Evolutionary conservation across 2,888 invertebrate species (phyloP).

Genomic region (Tyria jacobaeae): DNA sequence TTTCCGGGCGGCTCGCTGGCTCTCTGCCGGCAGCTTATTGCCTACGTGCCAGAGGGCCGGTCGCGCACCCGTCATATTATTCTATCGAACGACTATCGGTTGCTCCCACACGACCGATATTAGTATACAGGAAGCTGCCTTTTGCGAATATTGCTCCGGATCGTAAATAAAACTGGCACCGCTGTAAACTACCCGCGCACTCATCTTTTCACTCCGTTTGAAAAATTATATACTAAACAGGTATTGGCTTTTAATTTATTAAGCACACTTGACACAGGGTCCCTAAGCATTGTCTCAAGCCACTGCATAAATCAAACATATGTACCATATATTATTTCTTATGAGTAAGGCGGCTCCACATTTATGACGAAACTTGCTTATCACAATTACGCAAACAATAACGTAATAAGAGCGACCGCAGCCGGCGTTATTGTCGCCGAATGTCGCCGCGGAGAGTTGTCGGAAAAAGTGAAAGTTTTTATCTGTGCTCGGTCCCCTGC

Average conservation of each 20-base stretch:
- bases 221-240: constrained; percentile 13
- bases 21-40: constrained; percentile 83
- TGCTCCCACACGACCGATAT: constrained; percentile 79
- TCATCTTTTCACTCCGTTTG: constrained; percentile 63
- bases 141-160: constrained; percentile 79
- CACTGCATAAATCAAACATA: constrained; percentile 20
- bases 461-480: constrained; percentile 85
- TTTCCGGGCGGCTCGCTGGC: constrained; percentile 77
- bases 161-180: constrained; percentile 81
- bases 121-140: constrained; percentile 79
- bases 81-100: constrained; percentile 84
- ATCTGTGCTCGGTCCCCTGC: constrained; percentile 76
- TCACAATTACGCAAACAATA: constrained; percentile 76
- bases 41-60: constrained; percentile 82
- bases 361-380: constrained; percentile 69
- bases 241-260: constrained; percentile 28
- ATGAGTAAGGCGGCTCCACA: constrained; percentile 37
- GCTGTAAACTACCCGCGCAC: constrained; percentile 58
- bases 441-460: constrained; percentile 77
- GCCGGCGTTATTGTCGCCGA: constrained; percentile 74
- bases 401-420: constrained; percentile 74
- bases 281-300: neutral
- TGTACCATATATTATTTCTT: constrained; percentile 27
- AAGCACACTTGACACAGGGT: neutral
- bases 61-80: constrained; percentile 83